A percentile compares a stretch with the other conserved stretches of the same genome.
Conservation (phyloP, 1,140 invertebrate genomes). For the Cherax quadricarinatus region DNA sequence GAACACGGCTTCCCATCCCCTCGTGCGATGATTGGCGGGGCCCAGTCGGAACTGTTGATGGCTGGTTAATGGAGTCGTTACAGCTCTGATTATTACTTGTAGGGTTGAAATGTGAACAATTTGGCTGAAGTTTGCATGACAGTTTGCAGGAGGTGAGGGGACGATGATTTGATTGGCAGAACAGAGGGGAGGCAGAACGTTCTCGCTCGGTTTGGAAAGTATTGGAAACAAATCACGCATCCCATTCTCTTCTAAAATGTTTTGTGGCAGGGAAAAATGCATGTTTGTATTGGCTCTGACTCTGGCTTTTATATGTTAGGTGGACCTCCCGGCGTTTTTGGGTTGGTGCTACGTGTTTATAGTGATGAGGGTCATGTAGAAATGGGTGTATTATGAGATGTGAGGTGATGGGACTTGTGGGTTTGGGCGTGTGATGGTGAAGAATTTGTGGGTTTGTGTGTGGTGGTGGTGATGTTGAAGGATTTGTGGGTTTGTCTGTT, state of each 20-base stretch:
- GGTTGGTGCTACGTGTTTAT: not conserved
- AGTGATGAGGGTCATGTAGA: not conserved
- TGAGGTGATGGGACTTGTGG: not conserved
- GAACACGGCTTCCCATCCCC: slow-evolving; percentile 44
- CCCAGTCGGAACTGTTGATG: slow-evolving; percentile 65
- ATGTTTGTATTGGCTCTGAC: slow-evolving; percentile 60
- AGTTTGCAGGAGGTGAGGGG: slow-evolving; percentile 66
- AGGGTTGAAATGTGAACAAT: slow-evolving; percentile 70
- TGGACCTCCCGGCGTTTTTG: not conserved
- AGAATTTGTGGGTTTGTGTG: too few species aligned
- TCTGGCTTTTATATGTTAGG: slow-evolving; percentile 42
- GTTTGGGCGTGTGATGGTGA: too few species aligned
- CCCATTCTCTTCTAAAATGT: slow-evolving; percentile 57
- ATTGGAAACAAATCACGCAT: slow-evolving; percentile 68
- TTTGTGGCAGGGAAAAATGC: slow-evolving; percentile 65
- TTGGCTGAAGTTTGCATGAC: slow-evolving; percentile 70
- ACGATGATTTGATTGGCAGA: slow-evolving; percentile 69
- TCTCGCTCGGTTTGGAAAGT: slow-evolving; percentile 39
- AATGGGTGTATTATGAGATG: not conserved
- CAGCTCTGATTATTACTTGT: slow-evolving; percentile 71
- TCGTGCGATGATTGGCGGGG: slow-evolving; percentile 58
- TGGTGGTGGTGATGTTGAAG: too few species aligned
- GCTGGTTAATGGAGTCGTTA: slow-evolving; percentile 68
- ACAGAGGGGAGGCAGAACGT: not conserved
- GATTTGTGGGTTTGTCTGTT: not conserved